Evolutionary conservation across 1,140 invertebrate genomes (phyloP).

Genomic region (Cepaea nemoralis): DNA sequence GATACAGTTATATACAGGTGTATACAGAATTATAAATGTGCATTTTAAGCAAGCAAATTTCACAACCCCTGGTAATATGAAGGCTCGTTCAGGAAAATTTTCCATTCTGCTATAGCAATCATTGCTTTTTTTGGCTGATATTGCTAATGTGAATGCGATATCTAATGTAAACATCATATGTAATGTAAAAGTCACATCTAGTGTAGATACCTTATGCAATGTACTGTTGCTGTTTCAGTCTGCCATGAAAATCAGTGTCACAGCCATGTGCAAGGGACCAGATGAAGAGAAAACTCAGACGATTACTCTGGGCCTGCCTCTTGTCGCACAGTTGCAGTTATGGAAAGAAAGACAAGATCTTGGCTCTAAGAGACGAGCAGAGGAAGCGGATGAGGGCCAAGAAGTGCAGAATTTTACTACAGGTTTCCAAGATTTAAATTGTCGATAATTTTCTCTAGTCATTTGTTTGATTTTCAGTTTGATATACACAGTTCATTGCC

Average conservation of each 20-base stretch:
- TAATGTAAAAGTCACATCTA: too few species aligned
- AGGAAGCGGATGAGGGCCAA: constrained; percentile 3
- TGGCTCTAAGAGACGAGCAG: background rate
- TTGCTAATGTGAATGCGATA: too few species aligned
- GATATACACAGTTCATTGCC: too few species aligned
- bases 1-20: too few species aligned
- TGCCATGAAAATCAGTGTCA: constrained; percentile 15
- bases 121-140: too few species aligned
- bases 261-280: background rate
- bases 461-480: background rate
- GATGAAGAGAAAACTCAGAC: background rate
- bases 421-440: background rate
- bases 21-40: too few species aligned
- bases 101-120: too few species aligned
- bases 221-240: background rate
- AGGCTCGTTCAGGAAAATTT: too few species aligned
- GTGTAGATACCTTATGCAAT: too few species aligned
- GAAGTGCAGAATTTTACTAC: background rate
- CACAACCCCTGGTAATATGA: too few species aligned
- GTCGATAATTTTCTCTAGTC: background rate
- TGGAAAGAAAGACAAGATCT: constrained; percentile 27
- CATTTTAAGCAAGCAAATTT: too few species aligned
- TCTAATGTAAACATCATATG: too few species aligned
- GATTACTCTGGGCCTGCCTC: background rate
- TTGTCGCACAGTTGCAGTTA: constrained; percentile 7